These are phyloP conservation scores for Gymnoscopelus braueri DNA, from an alignment of 2,797 vertebrate genomes.

Conservation along the genomic window DNA sequence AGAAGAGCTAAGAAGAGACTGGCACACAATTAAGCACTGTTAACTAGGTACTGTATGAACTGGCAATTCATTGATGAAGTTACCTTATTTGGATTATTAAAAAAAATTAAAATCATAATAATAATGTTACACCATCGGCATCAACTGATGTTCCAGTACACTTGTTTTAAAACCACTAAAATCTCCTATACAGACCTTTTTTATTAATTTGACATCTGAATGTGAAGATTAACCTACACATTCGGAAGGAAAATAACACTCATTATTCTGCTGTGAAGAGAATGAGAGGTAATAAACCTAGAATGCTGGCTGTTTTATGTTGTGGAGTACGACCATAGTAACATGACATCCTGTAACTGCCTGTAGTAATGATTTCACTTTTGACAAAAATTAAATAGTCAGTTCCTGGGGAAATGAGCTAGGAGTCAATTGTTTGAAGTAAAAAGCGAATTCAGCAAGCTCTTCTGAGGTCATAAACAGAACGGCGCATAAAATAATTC, in stretches of 20 bases:
- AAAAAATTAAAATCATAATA: slow-evolving; percentile 43
- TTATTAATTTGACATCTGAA: too few relatives aligned
- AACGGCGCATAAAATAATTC: slow-evolving; percentile 32
- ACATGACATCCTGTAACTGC: slow-evolving; percentile 8
- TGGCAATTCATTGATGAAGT: slow-evolving; percentile 32
- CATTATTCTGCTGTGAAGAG: too few relatives aligned
- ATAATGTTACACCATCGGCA: slow-evolving; percentile 37
- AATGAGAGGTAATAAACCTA: background rate
- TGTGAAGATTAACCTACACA: too few relatives aligned
- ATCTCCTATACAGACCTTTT: background rate
- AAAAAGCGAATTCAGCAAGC: background rate
- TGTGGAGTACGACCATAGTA: slow-evolving; percentile 34
- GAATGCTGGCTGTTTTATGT: slow-evolving; percentile 9
- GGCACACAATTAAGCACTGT: slow-evolving; percentile 44
- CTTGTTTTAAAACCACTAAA: slow-evolving; percentile 4
- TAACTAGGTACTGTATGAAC: slow-evolving; percentile 46
- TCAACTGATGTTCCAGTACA: slow-evolving; percentile 18
- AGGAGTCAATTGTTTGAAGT: background rate
- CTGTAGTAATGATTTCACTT: slow-evolving; percentile 27
- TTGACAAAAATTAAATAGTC: slow-evolving; percentile 41
- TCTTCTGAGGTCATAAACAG: slow-evolving; percentile 10
- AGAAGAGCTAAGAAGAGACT: slow-evolving; percentile 34
- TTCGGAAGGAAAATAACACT: too few relatives aligned
- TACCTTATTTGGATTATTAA: slow-evolving; percentile 42
- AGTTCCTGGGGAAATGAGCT: slow-evolving; percentile 10